These are phyloP conservation scores for Anguilla pacifica DNA, from an alignment of 2,797 vertebrate species.

Conservation along the genomic window DNA sequence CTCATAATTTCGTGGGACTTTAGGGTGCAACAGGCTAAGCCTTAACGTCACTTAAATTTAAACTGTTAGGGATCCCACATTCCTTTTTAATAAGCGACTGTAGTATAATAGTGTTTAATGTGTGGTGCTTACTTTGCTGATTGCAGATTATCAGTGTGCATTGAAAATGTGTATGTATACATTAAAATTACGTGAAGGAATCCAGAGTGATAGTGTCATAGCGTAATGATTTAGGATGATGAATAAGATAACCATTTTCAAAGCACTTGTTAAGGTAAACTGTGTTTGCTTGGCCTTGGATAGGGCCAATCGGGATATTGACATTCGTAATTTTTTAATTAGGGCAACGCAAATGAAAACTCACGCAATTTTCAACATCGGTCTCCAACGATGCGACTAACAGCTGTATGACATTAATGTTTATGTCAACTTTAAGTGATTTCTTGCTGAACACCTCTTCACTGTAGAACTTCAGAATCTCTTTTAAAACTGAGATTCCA, in stretches of 20 bases:
- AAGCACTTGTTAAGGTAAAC: too few species aligned
- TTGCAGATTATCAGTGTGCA: not conserved
- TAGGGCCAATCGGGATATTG: too few species aligned
- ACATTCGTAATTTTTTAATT: not conserved
- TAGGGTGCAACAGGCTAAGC: not conserved
- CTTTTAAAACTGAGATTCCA: conserved; percentile 39
- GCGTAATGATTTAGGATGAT: too few species aligned
- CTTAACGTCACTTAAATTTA: not conserved
- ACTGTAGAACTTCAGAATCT: conserved; percentile 48
- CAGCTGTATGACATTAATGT: not conserved
- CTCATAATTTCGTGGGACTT: not conserved
- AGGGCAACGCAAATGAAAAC: conserved; percentile 15
- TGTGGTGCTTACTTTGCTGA: too few species aligned
- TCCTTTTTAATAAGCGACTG: not conserved
- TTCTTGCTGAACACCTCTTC: conserved; percentile 43
- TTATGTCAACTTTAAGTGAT: conserved; percentile 11
- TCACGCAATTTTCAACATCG: conserved; percentile 46
- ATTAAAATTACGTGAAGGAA: too few species aligned
- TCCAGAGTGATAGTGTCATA: too few species aligned
- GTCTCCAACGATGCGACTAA: conserved; percentile 34
- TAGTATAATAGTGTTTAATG: not conserved
- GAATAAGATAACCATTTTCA: too few species aligned
- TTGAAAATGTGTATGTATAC: not conserved
- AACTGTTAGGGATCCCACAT: not conserved
- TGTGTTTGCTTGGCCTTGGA: too few species aligned